Evolutionary conservation across 2,113 vertebrate species (phyloP).

Genomic region (Chionis minor): DNA sequence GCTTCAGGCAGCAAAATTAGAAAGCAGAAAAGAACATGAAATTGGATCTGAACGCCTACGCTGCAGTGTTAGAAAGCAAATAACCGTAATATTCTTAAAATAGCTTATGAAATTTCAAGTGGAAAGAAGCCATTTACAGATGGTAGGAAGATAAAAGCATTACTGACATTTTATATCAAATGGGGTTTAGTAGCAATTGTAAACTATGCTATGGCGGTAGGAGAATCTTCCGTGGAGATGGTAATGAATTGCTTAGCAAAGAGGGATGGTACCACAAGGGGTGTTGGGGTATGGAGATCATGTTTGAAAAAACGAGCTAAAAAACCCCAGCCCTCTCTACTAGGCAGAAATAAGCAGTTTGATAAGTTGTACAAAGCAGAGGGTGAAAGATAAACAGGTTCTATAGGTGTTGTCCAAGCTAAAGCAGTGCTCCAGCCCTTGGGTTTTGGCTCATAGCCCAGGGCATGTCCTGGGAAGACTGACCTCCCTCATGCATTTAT

Average conservation of each 20-base stretch:
- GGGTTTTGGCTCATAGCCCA: not conserved
- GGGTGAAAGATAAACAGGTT: not conserved
- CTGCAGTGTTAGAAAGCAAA: conserved; percentile 55
- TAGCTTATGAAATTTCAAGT: conserved; percentile 37
- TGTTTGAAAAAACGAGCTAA: not conserved
- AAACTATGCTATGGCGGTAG: not conserved
- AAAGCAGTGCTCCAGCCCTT: not conserved
- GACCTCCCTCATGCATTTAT: not conserved
- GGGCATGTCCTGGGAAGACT: not conserved
- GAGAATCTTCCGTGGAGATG: not conserved
- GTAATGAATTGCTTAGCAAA: not conserved
- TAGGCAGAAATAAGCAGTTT: not conserved
- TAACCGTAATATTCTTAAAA: conserved; percentile 48
- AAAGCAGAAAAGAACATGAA: conserved; percentile 50
- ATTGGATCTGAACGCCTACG: conserved; percentile 10
- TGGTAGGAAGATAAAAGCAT: conserved; percentile 5
- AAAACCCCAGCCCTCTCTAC: not conserved
- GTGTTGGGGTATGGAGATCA: not conserved
- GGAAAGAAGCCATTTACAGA: conserved; percentile 36
- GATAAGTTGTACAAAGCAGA: not conserved
- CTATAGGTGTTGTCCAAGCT: not conserved
- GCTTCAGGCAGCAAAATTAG: conserved; percentile 56
- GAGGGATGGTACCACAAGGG: not conserved
- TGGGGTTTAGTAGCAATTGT: not conserved
- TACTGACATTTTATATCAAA: not conserved